Percentiles rank a stretch among this genome's conserved stretches.
Conservation (phyloP, 2,797 vertebrate species). For the Chanos chanos region DNA sequence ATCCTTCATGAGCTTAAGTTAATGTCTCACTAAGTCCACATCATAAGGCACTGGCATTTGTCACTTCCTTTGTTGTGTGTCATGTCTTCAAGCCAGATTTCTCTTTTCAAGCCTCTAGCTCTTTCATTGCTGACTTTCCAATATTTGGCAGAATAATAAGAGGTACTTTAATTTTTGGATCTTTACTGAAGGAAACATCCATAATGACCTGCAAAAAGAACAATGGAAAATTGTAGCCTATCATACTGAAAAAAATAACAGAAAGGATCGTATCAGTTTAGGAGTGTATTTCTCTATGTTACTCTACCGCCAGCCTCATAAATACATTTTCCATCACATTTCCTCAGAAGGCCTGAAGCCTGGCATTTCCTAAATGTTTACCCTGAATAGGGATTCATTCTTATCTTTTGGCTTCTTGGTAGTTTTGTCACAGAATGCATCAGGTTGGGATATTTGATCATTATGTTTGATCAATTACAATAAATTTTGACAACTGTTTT, state of each 20-base stretch:
- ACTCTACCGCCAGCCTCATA: too few relatives aligned
- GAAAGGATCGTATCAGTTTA: not conserved
- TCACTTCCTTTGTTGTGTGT: not conserved
- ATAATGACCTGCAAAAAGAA: slow-evolving; percentile 59
- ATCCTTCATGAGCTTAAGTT: too few relatives aligned
- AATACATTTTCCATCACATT: too few relatives aligned
- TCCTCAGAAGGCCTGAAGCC: too few relatives aligned
- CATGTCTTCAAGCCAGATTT: slow-evolving; percentile 22
- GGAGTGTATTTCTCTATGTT: not conserved
- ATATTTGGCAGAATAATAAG: slow-evolving; percentile 57
- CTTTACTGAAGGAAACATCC: slow-evolving; percentile 51
- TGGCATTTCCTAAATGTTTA: not conserved
- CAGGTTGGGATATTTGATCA: too few relatives aligned
- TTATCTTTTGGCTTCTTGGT: too few relatives aligned
- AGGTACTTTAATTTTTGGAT: slow-evolving; percentile 65
- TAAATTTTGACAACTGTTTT: too few relatives aligned
- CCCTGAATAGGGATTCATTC: not conserved
- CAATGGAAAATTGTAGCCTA: not conserved
- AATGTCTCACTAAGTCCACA: too few relatives aligned
- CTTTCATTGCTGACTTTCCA: slow-evolving; percentile 35
- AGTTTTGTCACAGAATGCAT: too few relatives aligned
- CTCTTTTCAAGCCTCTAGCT: slow-evolving; percentile 47
- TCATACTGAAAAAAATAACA: not conserved
- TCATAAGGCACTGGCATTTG: too few relatives aligned
- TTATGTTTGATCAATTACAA: too few relatives aligned